A percentile compares a stretch with the other conserved stretches of the same genome.
These are phyloP conservation scores for Conops quadrifasciatus DNA, from an alignment of 2,888 invertebrate genomes.

Conservation along the genomic window DNA sequence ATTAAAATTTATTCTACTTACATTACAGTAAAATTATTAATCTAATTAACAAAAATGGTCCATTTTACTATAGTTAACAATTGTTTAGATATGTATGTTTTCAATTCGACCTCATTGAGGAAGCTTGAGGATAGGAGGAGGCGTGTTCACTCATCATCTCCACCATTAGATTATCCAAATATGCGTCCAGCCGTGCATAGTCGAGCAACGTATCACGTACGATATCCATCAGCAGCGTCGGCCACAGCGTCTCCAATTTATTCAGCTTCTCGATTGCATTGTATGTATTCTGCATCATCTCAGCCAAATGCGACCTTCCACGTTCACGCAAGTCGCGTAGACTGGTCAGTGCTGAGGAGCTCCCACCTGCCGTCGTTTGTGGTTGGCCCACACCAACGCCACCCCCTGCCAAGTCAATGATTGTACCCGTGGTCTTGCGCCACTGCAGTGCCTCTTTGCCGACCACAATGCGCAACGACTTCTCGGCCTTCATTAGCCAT, in stretches of 20 bases:
- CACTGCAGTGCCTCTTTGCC: conserved; percentile 88
- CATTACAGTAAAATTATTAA: background rate
- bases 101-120: background rate
- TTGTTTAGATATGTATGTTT: background rate
- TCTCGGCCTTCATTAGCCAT: conserved; percentile 76
- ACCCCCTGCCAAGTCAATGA: background rate
- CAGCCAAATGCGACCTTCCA: conserved; percentile 75
- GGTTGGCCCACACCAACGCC: background rate
- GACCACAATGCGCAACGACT: conserved; percentile 79
- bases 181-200: conserved; percentile 81
- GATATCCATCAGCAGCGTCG: conserved; percentile 77
- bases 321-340: conserved; percentile 74
- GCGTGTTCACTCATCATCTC: conserved; percentile 56
- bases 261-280: conserved; percentile 81
- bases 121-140: background rate
- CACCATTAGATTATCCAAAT: conserved; percentile 71
- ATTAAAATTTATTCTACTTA: conserved; percentile 15
- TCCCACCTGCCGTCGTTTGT: conserved; percentile 27
- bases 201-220: conserved; percentile 81
- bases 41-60: conserved; percentile 19
- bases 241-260: conserved; percentile 75
- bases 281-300: conserved; percentile 77
- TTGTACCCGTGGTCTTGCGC: conserved; percentile 58
- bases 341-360: conserved; percentile 32
- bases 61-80: conserved; percentile 8